Base-by-base conservation (phyloP, 1,140 invertebrate genomes). In the Zaprionus nigranus region DNA sequence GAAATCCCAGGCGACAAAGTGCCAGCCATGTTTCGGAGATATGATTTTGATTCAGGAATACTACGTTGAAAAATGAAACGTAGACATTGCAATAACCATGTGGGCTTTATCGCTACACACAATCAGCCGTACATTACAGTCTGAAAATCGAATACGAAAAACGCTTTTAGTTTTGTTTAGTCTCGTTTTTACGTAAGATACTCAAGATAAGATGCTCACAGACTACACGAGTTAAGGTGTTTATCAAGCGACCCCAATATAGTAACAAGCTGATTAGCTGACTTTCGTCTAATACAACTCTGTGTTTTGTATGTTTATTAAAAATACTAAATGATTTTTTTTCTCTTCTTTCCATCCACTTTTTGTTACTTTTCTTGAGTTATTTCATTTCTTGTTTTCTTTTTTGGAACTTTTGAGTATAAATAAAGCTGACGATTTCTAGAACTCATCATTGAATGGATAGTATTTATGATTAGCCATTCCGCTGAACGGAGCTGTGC, bases 381-480 rank as follows among this genome's bases (percentile, higher is more conserved):
- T 46, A 43, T n/a, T 43, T 43, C 6, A 6, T n/a, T 43, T 17
- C 7, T 17, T 9, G 17, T 3, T 43, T 22, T 22, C 20, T 22
- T 46, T 46, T 17, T 46, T 46, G n/a, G n/a, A 46, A 46, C n/a
- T 17, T 15, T 46, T 46, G 26, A 56, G 26, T 56, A 28, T 65
- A 73, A 82, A 64, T 67, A 70, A 22, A 68, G 57, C 63, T 64
- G 54, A 63, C 49, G 68, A 72, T 77, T 36, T 68, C 56, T 88
- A 88, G 49, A 79, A 88, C 71, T 94, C 94, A 61, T 93, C 92
- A 69, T 93, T 87, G 62, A 96, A 96, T 2, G 95, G 95, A 91
- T 94, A 96, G 86, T 95, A 93, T 77, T 95, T 95, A 76, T 95
- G 94, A 7, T 93, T 85, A 6, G 82, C 58, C 84, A 92, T 91